Evolutionary conservation across 2,797 vertebrate genomes (phyloP).

Genomic region (Periparus ater): DNA sequence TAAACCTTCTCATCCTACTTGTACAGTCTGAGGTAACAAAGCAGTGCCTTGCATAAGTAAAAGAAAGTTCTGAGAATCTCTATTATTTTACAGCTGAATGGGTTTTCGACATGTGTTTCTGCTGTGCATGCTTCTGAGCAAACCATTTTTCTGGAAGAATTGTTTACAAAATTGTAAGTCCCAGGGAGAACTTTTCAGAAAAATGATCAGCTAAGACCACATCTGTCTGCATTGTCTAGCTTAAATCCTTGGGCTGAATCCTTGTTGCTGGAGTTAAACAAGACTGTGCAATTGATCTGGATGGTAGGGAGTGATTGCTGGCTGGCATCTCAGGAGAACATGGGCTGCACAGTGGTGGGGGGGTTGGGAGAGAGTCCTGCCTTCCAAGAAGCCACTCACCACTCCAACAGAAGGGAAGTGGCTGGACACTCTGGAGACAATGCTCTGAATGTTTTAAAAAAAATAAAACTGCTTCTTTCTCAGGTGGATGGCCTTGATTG

Average conservation of each 20-base stretch:
- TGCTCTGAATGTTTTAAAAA: background rate
- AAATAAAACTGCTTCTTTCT: background rate
- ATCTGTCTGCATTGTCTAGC: fast-evolving
- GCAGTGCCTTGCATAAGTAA: background rate
- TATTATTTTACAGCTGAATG: background rate
- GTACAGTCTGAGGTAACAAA: background rate
- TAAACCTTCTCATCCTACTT: background rate
- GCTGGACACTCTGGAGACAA: background rate
- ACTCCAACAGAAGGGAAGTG: background rate
- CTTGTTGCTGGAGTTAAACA: background rate
- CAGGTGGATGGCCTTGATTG: background rate
- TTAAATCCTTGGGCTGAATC: background rate
- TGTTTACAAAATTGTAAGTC: background rate
- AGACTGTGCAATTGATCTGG: background rate
- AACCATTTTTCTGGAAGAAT: background rate
- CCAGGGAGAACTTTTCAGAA: background rate
- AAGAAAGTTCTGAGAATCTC: background rate
- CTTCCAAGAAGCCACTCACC: background rate
- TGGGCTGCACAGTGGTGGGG: fast-evolving
- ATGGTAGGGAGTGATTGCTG: background rate
- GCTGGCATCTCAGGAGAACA: background rate
- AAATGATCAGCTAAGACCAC: background rate
- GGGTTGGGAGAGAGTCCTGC: background rate
- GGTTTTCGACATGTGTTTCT: background rate
- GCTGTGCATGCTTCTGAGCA: background rate